Conservation (phyloP, 2,888 invertebrate species). For the Sminthurinus aureus region DNA sequence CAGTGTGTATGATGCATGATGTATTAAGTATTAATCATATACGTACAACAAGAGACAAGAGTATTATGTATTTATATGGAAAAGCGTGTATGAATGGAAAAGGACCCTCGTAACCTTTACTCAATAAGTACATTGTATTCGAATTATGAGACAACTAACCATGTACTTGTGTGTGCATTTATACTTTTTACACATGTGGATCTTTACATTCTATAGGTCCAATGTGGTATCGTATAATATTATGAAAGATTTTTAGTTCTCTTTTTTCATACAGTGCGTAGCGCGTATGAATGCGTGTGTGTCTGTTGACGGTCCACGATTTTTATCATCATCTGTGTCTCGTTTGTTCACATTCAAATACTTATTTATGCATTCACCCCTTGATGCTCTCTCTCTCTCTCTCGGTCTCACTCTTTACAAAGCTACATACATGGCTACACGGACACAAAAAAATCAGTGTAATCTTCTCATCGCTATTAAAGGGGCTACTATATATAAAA, state of each 20-base stretch:
- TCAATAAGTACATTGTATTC: too few relatives aligned
- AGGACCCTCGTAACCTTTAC: too few relatives aligned
- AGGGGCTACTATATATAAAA: conserved; percentile 26
- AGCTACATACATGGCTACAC: too few relatives aligned
- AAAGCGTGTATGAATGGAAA: neutral
- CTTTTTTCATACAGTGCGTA: neutral
- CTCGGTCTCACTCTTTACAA: neutral
- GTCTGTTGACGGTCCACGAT: conserved; percentile 17
- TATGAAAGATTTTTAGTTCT: neutral
- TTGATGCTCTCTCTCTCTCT: conserved; percentile 27
- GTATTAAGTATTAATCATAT: neutral
- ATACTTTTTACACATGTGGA: too few relatives aligned
- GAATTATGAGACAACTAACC: neutral
- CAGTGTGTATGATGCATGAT: too few relatives aligned
- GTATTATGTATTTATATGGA: neutral
- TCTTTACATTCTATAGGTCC: too few relatives aligned
- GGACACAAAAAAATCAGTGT: conserved; percentile 21
- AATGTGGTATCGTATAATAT: too few relatives aligned
- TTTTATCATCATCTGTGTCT: conserved; percentile 32
- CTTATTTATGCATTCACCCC: conserved; percentile 29
- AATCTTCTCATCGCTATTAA: conserved; percentile 35
- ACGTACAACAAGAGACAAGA: too few relatives aligned
- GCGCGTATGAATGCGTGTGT: neutral
- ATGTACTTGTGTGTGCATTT: too few relatives aligned
- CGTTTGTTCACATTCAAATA: conserved; percentile 1